Evolutionary conservation across 2,797 vertebrate genomes (phyloP).

Genomic region (Amazona finschi): DNA sequence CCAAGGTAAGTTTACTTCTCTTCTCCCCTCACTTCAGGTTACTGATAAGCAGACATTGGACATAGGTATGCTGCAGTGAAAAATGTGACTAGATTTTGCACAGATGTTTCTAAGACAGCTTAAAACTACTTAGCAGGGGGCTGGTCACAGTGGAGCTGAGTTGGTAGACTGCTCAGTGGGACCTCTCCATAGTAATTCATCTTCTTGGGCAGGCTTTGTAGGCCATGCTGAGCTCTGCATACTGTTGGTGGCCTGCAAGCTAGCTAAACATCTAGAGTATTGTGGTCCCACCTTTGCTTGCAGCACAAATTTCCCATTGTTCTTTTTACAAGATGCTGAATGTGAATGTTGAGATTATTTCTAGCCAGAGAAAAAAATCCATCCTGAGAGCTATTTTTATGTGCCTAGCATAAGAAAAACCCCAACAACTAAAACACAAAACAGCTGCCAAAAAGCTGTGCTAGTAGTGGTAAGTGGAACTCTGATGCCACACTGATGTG

Average conservation of each 20-base stretch:
- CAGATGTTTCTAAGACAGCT: neutral
- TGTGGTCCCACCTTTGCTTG: neutral
- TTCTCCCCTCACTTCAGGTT: neutral
- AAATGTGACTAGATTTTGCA: neutral
- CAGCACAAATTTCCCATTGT: neutral
- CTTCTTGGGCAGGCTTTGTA: neutral
- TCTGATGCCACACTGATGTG: neutral
- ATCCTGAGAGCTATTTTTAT: neutral
- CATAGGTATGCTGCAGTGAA: neutral
- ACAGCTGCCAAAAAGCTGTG: neutral
- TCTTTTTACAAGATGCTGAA: neutral
- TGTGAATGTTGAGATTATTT: neutral
- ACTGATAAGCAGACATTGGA: neutral
- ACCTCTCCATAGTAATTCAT: neutral
- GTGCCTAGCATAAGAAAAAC: neutral
- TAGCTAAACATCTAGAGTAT: neutral
- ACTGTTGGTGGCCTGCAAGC: neutral
- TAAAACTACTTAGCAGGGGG: neutral
- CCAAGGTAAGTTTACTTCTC: constrained; percentile 69
- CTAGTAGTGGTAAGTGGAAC: neutral
- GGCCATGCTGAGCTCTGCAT: neutral
- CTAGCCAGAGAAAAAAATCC: neutral
- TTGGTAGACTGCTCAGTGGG: neutral
- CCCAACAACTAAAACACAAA: neutral
- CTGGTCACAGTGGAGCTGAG: neutral